These are phyloP conservation scores for Tricholauxania praeusta DNA, from an alignment of 2,888 invertebrate species.

Conservation along the genomic window DNA sequence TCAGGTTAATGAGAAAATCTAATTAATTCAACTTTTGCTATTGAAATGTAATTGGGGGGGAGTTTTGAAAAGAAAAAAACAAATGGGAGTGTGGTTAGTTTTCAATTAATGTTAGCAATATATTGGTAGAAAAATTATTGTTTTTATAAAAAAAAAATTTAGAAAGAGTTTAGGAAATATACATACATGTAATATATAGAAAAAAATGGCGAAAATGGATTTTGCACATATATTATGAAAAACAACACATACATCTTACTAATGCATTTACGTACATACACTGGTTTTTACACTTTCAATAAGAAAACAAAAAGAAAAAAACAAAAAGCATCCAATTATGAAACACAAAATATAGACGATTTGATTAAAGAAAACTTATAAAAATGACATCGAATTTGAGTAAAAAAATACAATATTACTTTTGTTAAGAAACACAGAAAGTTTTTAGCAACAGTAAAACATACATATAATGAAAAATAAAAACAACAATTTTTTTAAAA, in stretches of 20 bases:
- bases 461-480: background rate
- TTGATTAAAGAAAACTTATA: conserved; percentile 27
- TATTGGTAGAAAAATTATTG: background rate
- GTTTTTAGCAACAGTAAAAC: background rate
- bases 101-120: background rate
- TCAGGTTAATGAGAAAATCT: no score
- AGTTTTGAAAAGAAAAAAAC: background rate
- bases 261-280: conserved; percentile 29
- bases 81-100: background rate
- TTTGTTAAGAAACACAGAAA: background rate
- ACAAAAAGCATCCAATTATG: background rate
- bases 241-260: conserved; percentile 29
- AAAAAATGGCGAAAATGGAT: conserved; percentile 4
- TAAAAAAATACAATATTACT: background rate
- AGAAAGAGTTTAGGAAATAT: no score
- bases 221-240: conserved; percentile 28
- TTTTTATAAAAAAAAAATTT: no score
- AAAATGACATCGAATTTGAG: background rate
- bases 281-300: background rate
- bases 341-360: conserved; percentile 14
- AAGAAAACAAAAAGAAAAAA: conserved; percentile 17
- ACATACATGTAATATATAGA: background rate
- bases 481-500: conserved; percentile 4
- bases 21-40: no score
- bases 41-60: background rate